Conservation (phyloP, 2,888 invertebrate species). For the Chloromyia formosa region DNA sequence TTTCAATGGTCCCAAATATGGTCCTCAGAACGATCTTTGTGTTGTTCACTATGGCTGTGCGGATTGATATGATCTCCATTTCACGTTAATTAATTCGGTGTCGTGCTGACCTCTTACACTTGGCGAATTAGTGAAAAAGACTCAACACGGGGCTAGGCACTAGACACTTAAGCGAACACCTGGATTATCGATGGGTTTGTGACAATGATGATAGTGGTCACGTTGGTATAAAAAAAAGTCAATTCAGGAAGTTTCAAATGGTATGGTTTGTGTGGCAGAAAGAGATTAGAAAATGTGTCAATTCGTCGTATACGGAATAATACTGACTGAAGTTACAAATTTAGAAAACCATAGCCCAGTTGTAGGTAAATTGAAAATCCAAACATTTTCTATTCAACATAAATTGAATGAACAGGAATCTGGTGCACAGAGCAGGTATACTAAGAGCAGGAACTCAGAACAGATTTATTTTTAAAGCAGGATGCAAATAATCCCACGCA, state of each 20-base stretch:
- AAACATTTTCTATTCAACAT: no score
- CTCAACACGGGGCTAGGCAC: constrained; percentile 6
- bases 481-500: no score
- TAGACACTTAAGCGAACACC: constrained; percentile 27
- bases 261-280: background rate
- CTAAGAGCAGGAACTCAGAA: no score
- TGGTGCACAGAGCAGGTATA: no score
- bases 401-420: no score
- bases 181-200: constrained; percentile 17
- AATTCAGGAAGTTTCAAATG: constrained; percentile 19
- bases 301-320: background rate
- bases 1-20: constrained; percentile 26
- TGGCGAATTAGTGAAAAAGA: constrained; percentile 41
- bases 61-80: constrained; percentile 43
- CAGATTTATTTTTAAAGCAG: no score
- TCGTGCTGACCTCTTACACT: constrained; percentile 41
- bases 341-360: no score
- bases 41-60: background rate
- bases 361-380: no score
- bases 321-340: no score
- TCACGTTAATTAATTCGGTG: constrained; percentile 41
- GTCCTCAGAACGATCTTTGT: constrained; percentile 11
- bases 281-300: background rate
- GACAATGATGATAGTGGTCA: constrained; percentile 4
- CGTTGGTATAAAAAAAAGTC: background rate